Evolutionary conservation across 2,888 invertebrate species (phyloP).

Genomic region (Drosophila prostipennis): DNA sequence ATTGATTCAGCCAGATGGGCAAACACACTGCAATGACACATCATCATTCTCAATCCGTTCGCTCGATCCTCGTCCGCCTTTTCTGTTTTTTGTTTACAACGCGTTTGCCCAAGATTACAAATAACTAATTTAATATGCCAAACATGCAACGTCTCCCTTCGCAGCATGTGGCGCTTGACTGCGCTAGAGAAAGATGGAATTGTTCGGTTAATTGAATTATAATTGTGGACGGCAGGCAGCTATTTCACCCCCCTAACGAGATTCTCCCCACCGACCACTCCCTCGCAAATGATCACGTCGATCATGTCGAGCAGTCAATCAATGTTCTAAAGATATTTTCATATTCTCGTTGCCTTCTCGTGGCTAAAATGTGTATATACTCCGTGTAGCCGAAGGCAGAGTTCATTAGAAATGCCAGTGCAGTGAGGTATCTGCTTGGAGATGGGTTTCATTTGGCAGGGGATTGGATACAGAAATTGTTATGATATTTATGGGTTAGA

Average conservation of each 20-base stretch:
- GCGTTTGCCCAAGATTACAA: constrained; percentile 41
- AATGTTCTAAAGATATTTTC: constrained; percentile 54
- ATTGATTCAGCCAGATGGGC: constrained; percentile 31
- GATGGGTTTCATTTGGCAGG: neutral
- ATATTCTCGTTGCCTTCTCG: constrained; percentile 37
- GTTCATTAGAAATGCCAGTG: constrained; percentile 60
- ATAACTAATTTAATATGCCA: constrained; percentile 76
- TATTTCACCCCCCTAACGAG: neutral
- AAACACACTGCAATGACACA: constrained; percentile 32
- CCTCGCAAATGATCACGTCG: constrained; percentile 57
- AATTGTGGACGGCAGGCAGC: constrained; percentile 54
- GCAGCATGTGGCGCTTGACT: constrained; percentile 60
- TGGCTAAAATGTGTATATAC: constrained; percentile 23
- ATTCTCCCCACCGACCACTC: constrained; percentile 20
- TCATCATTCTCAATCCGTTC: constrained; percentile 26
- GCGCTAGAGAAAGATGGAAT: constrained; percentile 38
- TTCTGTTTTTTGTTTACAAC: constrained; percentile 53
- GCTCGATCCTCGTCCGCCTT: constrained; percentile 9
- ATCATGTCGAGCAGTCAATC: constrained; percentile 73
- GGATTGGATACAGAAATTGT: neutral
- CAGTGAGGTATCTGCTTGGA: constrained; percentile 27
- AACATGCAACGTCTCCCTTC: constrained; percentile 49
- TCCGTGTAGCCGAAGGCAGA: constrained; percentile 20
- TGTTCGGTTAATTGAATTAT: constrained; percentile 75
- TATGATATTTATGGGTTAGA: constrained; percentile 4